Evolutionary conservation across 1,140 invertebrate genomes (phyloP).

Genomic region (Penaeus indicus): DNA sequence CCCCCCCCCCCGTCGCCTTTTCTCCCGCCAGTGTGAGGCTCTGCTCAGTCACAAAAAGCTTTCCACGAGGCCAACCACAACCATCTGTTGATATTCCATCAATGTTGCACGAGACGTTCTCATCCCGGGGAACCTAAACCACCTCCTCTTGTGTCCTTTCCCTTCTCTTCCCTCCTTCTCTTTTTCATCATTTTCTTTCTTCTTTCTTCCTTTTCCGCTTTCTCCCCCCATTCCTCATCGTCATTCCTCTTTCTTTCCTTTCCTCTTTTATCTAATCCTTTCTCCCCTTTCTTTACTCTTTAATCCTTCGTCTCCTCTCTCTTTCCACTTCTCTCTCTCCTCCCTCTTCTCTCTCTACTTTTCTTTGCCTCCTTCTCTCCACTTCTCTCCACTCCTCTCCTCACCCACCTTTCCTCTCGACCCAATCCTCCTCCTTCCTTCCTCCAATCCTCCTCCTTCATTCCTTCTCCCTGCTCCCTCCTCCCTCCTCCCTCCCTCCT

Average conservation of each 20-base stretch:
- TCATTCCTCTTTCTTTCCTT: background rate
- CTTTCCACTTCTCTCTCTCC: background rate
- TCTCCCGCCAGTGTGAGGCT: background rate
- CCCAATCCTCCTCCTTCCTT: background rate
- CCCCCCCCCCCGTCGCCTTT: background rate
- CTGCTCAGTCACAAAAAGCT: background rate
- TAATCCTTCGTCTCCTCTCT: background rate
- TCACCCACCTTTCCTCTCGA: no score
- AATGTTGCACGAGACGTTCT: background rate
- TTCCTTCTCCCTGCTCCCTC: background rate
- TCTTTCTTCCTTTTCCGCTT: no score
- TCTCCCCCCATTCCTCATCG: background rate
- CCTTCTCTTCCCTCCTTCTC: background rate
- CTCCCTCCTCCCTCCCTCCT: background rate
- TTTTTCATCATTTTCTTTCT: background rate
- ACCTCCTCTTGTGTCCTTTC: background rate
- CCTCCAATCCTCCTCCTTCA: background rate
- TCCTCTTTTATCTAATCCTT: background rate
- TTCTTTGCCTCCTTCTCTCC: background rate
- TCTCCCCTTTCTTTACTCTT: background rate
- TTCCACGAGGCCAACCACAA: background rate
- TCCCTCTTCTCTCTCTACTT: conserved; percentile 10
- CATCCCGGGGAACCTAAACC: background rate
- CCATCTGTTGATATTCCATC: conserved; percentile 13
- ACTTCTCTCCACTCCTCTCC: background rate